Base-by-base conservation (phyloP, 2,797 vertebrate genomes). In the Pangasius mekongensis region DNA sequence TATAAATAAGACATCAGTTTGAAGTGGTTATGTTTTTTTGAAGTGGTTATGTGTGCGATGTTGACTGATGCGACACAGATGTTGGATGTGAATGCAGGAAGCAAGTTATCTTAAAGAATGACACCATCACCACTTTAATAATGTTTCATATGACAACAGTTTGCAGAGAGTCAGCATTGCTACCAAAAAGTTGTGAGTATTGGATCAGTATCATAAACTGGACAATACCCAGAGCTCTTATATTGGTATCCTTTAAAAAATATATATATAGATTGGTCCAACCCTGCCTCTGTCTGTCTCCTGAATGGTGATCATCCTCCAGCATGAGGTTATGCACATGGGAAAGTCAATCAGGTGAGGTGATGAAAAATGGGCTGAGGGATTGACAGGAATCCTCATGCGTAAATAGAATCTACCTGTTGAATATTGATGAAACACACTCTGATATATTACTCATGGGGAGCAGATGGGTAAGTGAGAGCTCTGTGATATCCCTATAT, bases 391-490 rank as follows among this genome's bases (percentile, higher is more conserved):
- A 58, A 60, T 86, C 33, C 85, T 85, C 71, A 88, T 85, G 84
- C 85, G 90, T 90, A 88, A 94, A 93, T 89, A 91, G 85, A 24
- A 90, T 77, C 83, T 85, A 85, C 64, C 47, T 66, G 30, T 84
- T 94, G 83, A 91, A 93, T 94, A 94, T 94, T 94, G 83, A 94
- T 89, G 22, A 86, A 58, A 52, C 74, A 77, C 86, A 77, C 89
- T 90, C 87, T 90, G 91, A 90, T 87, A 89, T 90, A 84, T 92
- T 71, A 60, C 54, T 86, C 54, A 81, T 52, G 87, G 43, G 14
- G 54, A 76, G 84, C 85, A 86, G 86, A 77, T 90, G 58, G 33
- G 87, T 89, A 89, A 91, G 90, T 90, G 92, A 91, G 81, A 85
- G 89, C 92, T 92, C 89, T 73, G 69, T 93, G 91, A 92, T 92